Evolutionary conservation across 1,140 invertebrate species (phyloP), one percentile per base, ranked within the genome.

Genomic region (Anagrus nilaparvatae): DNA sequence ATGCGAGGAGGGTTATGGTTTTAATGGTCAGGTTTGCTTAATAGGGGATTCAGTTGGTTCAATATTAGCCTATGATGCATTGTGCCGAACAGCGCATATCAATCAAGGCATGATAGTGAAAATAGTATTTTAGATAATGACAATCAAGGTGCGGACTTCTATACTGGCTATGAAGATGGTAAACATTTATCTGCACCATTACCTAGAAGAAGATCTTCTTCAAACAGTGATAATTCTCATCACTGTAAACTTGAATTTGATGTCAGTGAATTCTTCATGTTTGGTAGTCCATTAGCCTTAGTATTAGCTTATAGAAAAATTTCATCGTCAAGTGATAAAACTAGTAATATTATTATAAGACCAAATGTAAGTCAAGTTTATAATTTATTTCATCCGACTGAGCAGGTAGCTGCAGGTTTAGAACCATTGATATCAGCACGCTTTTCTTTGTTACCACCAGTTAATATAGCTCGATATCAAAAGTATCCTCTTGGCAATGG

Each of bases 401-500:
- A 99, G 74, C 94, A 93, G 3, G 83, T 92, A 34, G 91, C 91
- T 32, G 80, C 87, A 28, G 77, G 96, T 43, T 59, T 99, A 43
- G 96, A 99, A 65, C 95, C 96, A 24, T 66, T 99, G 24, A 70
- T 99, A 3, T 91, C 91, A 43, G 86, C 89, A 19, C 75, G 84
- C 49, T 97, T 99, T 68, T 85, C 90, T 25, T 79, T 87, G 47
- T 62, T 98, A 41, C 78, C 92, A 17, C 93, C 96, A 0, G 82
- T 96, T 13, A 95, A 91, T 69, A 81, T 99, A 35, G 82, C 93
- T 23, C 73, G 92, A 53, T 98, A 97, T 71, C 87, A 88, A 50
- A 96, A 96, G 61, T 98, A 94, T 71, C 95, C 95, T n/a, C 72
- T 98, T 23, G 95, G 95, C 34, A 94, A 97, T 71, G 94, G 92